phyloP scores from a whole-genome alignment of 2,888 invertebrate species.

The Baccha elongata region DNA sequence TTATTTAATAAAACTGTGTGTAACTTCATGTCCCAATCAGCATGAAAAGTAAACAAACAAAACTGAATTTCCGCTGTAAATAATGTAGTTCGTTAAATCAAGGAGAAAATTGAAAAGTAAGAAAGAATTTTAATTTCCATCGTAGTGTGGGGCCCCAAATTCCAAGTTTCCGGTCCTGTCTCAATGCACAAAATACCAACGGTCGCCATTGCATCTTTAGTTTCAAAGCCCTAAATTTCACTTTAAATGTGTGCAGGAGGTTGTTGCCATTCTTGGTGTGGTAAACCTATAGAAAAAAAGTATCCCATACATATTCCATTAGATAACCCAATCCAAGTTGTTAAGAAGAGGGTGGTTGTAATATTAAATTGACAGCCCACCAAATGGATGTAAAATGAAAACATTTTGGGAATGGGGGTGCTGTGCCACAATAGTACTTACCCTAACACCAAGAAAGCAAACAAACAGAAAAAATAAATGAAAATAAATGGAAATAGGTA shows the following conservation, averaged over 20 bases:
- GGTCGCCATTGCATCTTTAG: background rate
- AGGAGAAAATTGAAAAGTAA: too few species aligned
- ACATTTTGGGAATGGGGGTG: slow-evolving; percentile 18
- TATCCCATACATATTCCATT: slow-evolving; percentile 22
- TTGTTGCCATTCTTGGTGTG: background rate
- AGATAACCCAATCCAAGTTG: slow-evolving; percentile 57
- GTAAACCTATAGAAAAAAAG: slow-evolving; percentile 13
- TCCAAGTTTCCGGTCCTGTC: background rate
- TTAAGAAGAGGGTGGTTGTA: slow-evolving; percentile 40
- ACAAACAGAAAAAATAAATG: slow-evolving; percentile 46
- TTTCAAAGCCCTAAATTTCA: background rate
- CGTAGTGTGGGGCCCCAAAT: background rate
- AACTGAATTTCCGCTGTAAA: too few species aligned
- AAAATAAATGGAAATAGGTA: slow-evolving; percentile 40
- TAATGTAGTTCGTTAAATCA: too few species aligned
- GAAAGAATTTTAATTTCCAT: background rate
- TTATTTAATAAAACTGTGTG: too few species aligned
- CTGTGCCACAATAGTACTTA: background rate
- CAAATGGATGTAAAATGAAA: slow-evolving; percentile 58
- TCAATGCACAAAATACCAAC: background rate
- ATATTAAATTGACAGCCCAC: slow-evolving; percentile 62
- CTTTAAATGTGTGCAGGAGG: background rate
- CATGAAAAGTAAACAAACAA: too few species aligned
- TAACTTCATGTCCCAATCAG: too few species aligned
- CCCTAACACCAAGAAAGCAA: slow-evolving; percentile 10